Percentiles rank a stretch among this genome's conserved stretches.
phyloP scores from a whole-genome alignment of 2,888 invertebrate genomes.

The Perithous albicinctus region DNA sequence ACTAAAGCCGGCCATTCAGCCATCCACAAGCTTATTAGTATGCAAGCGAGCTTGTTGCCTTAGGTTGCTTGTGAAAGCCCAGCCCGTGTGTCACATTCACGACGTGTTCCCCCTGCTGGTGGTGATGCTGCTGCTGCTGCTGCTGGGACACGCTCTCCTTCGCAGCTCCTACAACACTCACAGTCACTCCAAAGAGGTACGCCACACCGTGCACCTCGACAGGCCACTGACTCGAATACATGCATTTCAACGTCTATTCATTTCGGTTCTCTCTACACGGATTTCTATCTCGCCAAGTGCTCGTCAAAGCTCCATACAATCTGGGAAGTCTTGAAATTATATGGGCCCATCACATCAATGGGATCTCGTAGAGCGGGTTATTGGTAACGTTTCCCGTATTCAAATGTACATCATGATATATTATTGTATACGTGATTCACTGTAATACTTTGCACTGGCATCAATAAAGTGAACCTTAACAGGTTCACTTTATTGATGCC shows the following conservation, averaged over 20 bases:
- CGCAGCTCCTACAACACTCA: conserved; percentile 58
- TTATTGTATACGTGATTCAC: no score
- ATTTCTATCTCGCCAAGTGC: conserved; percentile 43
- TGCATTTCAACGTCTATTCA: conserved; percentile 60
- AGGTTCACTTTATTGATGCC: no score
- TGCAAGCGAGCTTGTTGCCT: conserved; percentile 83
- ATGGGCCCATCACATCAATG: conserved; percentile 35
- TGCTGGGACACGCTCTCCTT: conserved; percentile 74
- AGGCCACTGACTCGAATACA: conserved; percentile 41
- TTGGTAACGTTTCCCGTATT: background rate
- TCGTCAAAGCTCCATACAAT: conserved; percentile 17
- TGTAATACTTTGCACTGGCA: background rate
- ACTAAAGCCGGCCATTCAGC: conserved; percentile 82
- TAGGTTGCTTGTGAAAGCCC: conserved; percentile 81
- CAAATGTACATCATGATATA: background rate
- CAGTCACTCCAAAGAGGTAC: conserved; percentile 31
- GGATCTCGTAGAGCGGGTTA: conserved; percentile 7
- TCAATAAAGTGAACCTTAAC: background rate
- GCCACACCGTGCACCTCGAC: conserved; percentile 18
- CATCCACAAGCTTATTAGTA: conserved; percentile 83
- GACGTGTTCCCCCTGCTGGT: conserved; percentile 75
- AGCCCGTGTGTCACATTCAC: conserved; percentile 80
- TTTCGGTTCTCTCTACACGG: conserved; percentile 33
- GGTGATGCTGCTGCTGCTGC: conserved; percentile 23
- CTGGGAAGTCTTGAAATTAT: conserved; percentile 31